Evolutionary conservation across 2,113 vertebrate genomes (phyloP).

Genomic region (Chaetops frenatus): DNA sequence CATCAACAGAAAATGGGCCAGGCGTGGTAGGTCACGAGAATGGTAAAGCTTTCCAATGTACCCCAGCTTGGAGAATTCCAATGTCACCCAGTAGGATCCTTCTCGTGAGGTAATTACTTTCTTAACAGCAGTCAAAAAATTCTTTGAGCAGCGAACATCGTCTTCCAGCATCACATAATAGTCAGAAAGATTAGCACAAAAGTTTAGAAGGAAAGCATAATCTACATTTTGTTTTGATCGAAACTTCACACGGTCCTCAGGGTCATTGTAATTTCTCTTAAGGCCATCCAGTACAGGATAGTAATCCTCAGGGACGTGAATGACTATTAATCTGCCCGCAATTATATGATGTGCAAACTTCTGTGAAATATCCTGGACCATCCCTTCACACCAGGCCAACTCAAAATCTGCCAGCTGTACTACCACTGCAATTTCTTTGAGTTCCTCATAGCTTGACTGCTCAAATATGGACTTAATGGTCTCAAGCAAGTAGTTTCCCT

Average conservation of each 20-base stretch:
- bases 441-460: constrained; percentile 95
- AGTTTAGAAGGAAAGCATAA: constrained; percentile 87
- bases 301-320: constrained; percentile 91
- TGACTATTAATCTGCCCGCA: constrained; percentile 90
- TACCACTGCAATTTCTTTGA: constrained; percentile 93
- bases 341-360: constrained; percentile 98
- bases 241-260: constrained; percentile 92
- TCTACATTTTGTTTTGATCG: constrained; percentile 98
- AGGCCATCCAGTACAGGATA: constrained; percentile 91
- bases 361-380: constrained; percentile 91
- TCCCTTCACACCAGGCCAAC: constrained; percentile 85
- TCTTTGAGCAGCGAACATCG: constrained; percentile 91
- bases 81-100: constrained; percentile 94
- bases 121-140: constrained; percentile 94
- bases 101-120: constrained; percentile 94
- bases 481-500: constrained; percentile 93
- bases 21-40: constrained; percentile 82
- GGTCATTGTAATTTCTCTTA: constrained; percentile 98
- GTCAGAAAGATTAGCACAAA: constrained; percentile 96
- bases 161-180: constrained; percentile 99
- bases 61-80: constrained; percentile 97
- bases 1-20: constrained; percentile 97
- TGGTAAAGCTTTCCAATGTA: constrained; percentile 98
- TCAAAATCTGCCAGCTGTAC: constrained; percentile 95
- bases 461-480: constrained; percentile 97